Conservation (phyloP, 2,797 vertebrate species). For the Phyllotis vaccarum region DNA sequence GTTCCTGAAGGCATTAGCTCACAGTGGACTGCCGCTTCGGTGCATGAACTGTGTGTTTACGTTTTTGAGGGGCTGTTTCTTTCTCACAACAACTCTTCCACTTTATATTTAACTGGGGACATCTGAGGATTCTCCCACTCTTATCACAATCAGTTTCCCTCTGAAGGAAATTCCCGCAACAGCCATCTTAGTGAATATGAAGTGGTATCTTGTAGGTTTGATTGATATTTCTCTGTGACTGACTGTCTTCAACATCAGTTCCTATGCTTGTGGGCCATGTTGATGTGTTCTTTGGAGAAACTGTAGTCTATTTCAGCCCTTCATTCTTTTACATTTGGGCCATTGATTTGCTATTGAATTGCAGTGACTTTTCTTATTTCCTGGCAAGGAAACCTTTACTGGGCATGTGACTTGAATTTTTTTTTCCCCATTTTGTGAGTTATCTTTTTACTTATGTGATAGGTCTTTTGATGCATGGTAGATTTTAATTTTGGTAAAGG, state of each 20-base stretch:
- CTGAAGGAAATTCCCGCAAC: constrained; percentile 10
- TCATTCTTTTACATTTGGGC: not conserved
- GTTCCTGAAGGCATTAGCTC: not conserved
- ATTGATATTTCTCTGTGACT: constrained; percentile 4
- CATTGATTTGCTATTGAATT: not conserved
- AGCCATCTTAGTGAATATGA: not conserved
- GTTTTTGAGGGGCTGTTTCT: not conserved
- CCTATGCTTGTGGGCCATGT: not conserved
- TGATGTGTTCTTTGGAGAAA: constrained; percentile 30
- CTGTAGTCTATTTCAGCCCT: not conserved
- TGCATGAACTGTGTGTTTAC: not conserved
- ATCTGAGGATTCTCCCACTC: not conserved
- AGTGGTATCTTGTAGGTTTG: constrained; percentile 4
- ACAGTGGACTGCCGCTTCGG: not conserved
- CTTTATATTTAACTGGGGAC: constrained; percentile 32
- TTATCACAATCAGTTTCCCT: constrained; percentile 1
- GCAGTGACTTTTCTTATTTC: not conserved
- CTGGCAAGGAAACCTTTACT: not conserved
- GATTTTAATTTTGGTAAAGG: constrained; percentile 49
- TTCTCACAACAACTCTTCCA: not conserved
- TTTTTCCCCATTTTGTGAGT: not conserved
- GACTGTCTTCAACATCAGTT: constrained; percentile 24
- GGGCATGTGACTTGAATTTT: not conserved
- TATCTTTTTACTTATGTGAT: not conserved
- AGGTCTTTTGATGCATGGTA: not conserved